phyloP scores from a whole-genome alignment of 2,797 vertebrate genomes.

The Champsocephalus esox region DNA sequence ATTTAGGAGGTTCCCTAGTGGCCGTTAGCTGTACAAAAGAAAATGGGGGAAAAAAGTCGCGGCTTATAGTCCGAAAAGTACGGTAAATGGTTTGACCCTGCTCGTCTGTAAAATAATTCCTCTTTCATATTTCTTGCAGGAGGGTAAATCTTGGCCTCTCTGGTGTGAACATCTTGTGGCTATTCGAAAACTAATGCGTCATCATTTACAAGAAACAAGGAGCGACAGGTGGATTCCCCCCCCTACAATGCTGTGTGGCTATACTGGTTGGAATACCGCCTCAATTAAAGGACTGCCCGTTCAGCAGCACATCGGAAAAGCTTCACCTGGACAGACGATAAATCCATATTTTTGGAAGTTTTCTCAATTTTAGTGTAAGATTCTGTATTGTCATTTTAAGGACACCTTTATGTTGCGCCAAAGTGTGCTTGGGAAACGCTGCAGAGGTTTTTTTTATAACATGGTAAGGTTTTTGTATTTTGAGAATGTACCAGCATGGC shows the following conservation, averaged over 20 bases:
- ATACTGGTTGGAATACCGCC: constrained; percentile 7
- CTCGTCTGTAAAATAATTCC: neutral
- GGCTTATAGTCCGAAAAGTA: too few species aligned
- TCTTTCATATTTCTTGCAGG: constrained; percentile 76
- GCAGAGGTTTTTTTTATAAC: constrained; percentile 62
- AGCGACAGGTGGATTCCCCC: constrained; percentile 10
- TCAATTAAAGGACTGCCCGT: constrained; percentile 21
- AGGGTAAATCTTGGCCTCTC: constrained; percentile 96
- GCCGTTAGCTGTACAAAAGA: too few species aligned
- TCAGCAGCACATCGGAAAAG: constrained; percentile 16
- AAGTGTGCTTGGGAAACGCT: constrained; percentile 35
- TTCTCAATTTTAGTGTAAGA: constrained; percentile 23
- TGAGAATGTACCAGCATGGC: constrained; percentile 67
- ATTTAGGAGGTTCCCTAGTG: too few species aligned
- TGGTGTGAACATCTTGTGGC: constrained; percentile 96
- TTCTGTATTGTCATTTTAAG: constrained; percentile 42
- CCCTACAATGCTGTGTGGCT: neutral
- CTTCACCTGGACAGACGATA: constrained; percentile 35
- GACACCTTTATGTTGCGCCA: constrained; percentile 17
- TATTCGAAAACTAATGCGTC: constrained; percentile 89
- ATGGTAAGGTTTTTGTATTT: constrained; percentile 46
- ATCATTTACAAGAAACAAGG: constrained; percentile 19
- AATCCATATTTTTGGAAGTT: constrained; percentile 32
- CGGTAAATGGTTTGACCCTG: constrained; percentile 13
- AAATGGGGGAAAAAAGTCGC: too few species aligned